phyloP scores from a whole-genome alignment of 2,113 vertebrate species.

The Malaclemys terrapin region DNA sequence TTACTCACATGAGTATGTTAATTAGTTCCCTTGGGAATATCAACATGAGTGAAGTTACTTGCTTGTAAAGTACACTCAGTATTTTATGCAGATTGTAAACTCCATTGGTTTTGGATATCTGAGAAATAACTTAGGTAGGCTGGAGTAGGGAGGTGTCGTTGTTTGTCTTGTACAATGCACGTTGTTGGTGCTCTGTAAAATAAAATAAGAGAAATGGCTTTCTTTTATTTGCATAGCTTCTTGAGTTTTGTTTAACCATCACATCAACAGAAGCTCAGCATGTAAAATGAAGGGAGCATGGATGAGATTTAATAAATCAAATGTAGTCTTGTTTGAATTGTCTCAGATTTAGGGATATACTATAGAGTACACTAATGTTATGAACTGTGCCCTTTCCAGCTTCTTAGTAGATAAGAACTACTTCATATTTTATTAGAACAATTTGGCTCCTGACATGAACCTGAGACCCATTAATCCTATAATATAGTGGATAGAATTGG shows the following conservation, averaged over 20 bases:
- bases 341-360: slow-evolving; percentile 74
- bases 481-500: slow-evolving; percentile 69
- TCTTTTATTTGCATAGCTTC: slow-evolving; percentile 72
- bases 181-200: slow-evolving; percentile 1
- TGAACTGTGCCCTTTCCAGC: slow-evolving; percentile 59
- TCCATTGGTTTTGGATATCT: neutral
- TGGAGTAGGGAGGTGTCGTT: neutral
- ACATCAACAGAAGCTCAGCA: slow-evolving; percentile 80
- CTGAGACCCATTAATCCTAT: slow-evolving; percentile 68
- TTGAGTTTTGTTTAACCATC: slow-evolving; percentile 83
- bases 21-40: neutral
- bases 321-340: slow-evolving; percentile 53
- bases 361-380: slow-evolving; percentile 65
- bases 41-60: neutral
- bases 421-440: slow-evolving; percentile 72
- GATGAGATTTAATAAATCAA: slow-evolving; percentile 79
- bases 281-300: slow-evolving; percentile 79
- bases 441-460: slow-evolving; percentile 66
- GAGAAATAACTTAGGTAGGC: slow-evolving; percentile 17
- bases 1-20: neutral
- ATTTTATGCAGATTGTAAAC: neutral
- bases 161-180: slow-evolving; percentile 2
- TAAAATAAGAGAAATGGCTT: slow-evolving; percentile 31
- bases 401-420: slow-evolving; percentile 53
- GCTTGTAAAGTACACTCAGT: neutral